Base-by-base conservation (phyloP, 2,113 vertebrate species). In the Alectura lathami region DNA sequence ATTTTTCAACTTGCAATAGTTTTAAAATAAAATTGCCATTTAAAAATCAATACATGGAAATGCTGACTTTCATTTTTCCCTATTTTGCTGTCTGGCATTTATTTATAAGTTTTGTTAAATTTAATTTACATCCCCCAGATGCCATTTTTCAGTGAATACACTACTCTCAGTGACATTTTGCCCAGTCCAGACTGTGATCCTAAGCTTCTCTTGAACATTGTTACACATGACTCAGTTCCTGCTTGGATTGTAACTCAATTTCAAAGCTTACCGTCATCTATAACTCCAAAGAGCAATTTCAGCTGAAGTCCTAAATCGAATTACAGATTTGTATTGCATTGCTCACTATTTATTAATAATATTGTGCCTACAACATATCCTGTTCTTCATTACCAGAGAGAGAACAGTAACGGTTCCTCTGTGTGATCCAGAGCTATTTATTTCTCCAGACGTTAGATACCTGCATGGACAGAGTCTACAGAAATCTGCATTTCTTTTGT, bases 161-260 rank as follows among this genome's bases (percentile, higher is more conserved):
- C 88, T 72, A 56, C n/a, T 79, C 80, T 53, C 83, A 95, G 51
- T 88, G 90, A 89, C 27, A 79, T 89, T 91, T 82, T 86, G 45
- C 36, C 40, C 40, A 64, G 62, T 89, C 51, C 51, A 90, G 56
- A 90, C 77, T 84, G 76, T 78, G 83, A 92, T 48, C 83, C 80
- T 88, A 1, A 60, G 77, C 69, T 94, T 89, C 69, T 81, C 88
- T 81, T 78, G 94, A 93, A 92, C 64, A 78, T 86, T 78, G 56
- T 48, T 78, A 91, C 69, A 63, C 79, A 96, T 94, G 93, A 96
- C 85, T 97, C 95, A 97, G 95, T 96, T 96, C 95, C 94, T 97
- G 95, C 78, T 83, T 81, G 73, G 76, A 36, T 83, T 82, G 79
- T 96, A 96, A 97, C 74, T 96, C 80, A 91, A 93, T 97, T 96